Evolutionary conservation across 1,140 invertebrate species (phyloP).

Genomic region (Wiebesia pumilae): DNA sequence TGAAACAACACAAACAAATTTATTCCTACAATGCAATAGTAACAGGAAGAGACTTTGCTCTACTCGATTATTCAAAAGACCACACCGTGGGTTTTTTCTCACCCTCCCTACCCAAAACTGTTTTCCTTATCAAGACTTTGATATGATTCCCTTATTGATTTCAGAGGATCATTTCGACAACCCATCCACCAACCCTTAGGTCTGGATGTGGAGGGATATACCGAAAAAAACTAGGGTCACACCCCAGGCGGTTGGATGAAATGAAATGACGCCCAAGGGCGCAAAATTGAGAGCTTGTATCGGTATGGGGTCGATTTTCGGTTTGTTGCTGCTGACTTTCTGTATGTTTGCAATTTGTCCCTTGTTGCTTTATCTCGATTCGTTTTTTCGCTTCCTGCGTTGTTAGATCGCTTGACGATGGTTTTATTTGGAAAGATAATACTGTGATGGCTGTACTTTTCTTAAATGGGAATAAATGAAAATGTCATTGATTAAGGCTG

Average conservation of each 20-base stretch:
- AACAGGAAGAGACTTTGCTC: not conserved
- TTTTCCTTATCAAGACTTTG: not conserved
- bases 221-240: not conserved
- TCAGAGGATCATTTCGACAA: constrained; percentile 27
- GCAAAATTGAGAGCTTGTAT: not conserved
- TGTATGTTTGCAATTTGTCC: not conserved
- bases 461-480: no score
- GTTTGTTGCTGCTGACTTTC: not conserved
- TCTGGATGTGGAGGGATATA: not conserved
- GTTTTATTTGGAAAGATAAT: not conserved
- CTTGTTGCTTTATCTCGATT: not conserved
- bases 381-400: not conserved
- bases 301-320: not conserved
- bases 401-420: not conserved
- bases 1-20: no score
- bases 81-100: not conserved
- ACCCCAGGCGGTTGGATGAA: not conserved
- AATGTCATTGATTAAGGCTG: no score
- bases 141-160: constrained; percentile 41
- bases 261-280: constrained; percentile 17
- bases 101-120: not conserved
- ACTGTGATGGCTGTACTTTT: no score
- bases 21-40: not conserved
- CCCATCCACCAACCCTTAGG: not conserved
- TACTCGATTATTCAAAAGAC: constrained; percentile 35